phyloP scores from a whole-genome alignment of 1,140 invertebrate genomes.

The Temnothorax curvispinosus region DNA sequence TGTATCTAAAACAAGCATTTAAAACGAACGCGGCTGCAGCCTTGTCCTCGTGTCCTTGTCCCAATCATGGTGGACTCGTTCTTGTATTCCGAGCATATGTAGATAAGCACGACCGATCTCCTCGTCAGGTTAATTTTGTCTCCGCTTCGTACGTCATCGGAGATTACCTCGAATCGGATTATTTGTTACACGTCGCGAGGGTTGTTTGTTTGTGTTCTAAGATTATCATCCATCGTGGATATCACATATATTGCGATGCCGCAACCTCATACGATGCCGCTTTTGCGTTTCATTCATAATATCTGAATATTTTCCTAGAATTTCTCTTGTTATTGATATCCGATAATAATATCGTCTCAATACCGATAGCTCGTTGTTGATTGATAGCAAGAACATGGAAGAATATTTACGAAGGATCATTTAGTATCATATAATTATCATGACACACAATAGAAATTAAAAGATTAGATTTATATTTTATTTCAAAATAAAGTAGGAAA shows the following conservation, averaged over 20 bases:
- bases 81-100: background rate
- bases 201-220: slow-evolving; percentile 20
- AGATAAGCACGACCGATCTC: slow-evolving; percentile 7
- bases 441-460: background rate
- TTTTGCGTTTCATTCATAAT: slow-evolving; percentile 13
- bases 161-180: background rate
- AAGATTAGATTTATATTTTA: slow-evolving; percentile 29
- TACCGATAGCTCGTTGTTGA: background rate
- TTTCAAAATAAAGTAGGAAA: background rate
- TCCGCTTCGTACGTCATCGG: slow-evolving; percentile 31
- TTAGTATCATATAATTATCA: background rate
- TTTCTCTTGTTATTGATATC: background rate
- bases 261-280: background rate
- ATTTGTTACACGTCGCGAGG: slow-evolving; percentile 7
- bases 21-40: background rate
- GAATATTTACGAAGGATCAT: background rate
- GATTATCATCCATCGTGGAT: slow-evolving; percentile 4
- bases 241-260: background rate
- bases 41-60: background rate
- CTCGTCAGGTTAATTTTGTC: slow-evolving; percentile 37
- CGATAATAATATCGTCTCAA: background rate
- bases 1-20: background rate
- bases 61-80: slow-evolving; percentile 10
- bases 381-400: background rate
- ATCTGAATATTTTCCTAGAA: background rate